A percentile compares a stretch with the other conserved stretches of the same genome.
Evolutionary conservation across 2,797 vertebrate species (phyloP).

Genomic region (Geotrypetes seraphini): DNA sequence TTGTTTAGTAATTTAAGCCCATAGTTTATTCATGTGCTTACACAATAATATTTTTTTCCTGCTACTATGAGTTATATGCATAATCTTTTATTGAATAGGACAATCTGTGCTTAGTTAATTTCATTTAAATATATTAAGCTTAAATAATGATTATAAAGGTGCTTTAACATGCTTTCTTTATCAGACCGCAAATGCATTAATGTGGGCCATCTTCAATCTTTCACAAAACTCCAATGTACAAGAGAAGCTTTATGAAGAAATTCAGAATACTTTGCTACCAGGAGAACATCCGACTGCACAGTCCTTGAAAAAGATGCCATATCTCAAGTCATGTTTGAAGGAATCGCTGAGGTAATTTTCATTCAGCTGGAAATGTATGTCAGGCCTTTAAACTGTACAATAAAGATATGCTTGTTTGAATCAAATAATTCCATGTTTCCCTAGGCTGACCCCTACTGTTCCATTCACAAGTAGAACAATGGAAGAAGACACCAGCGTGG

Average conservation of each 20-base stretch:
- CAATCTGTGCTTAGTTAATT: too few species aligned
- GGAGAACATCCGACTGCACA: background rate
- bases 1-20: too few species aligned
- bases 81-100: too few species aligned
- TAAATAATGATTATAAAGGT: too few species aligned
- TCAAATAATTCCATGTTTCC: background rate
- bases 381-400: too few species aligned
- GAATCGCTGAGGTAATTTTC: constrained; percentile 10
- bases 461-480: constrained; percentile 10
- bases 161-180: background rate
- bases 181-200: constrained; percentile 7
- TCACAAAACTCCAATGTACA: constrained; percentile 5
- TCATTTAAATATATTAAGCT: too few species aligned
- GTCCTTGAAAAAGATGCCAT: constrained; percentile 4
- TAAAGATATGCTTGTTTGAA: background rate
- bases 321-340: constrained; percentile 9
- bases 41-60: too few species aligned
- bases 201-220: constrained; percentile 8
- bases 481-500: constrained; percentile 3
- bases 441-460: constrained; percentile 5
- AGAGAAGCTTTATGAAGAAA: constrained; percentile 2
- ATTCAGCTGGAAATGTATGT: too few species aligned
- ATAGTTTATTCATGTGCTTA: too few species aligned
- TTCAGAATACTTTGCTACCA: background rate
- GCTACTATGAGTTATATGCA: too few species aligned